phyloP scores from a whole-genome alignment of 1,140 invertebrate species.

The Euglossa dilemma region DNA sequence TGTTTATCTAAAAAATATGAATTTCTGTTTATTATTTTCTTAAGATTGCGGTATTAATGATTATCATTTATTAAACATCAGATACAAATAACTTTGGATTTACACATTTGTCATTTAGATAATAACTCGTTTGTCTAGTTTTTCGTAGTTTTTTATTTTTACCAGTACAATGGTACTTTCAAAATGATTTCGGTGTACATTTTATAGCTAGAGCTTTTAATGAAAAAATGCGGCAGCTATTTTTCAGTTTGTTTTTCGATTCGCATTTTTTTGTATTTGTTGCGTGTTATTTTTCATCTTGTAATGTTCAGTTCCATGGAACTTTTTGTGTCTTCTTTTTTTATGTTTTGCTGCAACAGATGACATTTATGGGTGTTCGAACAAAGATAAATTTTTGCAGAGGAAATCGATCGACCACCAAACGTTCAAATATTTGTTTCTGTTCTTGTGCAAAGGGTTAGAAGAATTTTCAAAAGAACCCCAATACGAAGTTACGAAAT shows the following conservation, averaged over 20 bases:
- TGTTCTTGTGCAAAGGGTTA: no score
- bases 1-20: no score
- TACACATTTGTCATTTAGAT: background rate
- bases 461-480: no score
- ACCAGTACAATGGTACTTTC: background rate
- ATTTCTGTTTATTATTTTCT: no score
- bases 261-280: background rate
- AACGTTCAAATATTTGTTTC: background rate
- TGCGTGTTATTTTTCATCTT: background rate
- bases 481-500: no score
- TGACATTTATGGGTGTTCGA: background rate
- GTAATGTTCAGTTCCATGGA: background rate
- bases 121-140: background rate
- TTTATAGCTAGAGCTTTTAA: background rate
- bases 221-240: background rate
- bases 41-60: background rate
- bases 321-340: background rate
- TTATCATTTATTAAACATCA: background rate
- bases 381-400: background rate
- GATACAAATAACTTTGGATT: no score
- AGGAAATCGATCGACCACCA: background rate
- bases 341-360: background rate
- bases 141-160: background rate
- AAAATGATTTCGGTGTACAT: background rate
- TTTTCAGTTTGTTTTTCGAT: background rate